Base-by-base conservation (phyloP, 2,113 vertebrate species). In the Python bivittatus region DNA sequence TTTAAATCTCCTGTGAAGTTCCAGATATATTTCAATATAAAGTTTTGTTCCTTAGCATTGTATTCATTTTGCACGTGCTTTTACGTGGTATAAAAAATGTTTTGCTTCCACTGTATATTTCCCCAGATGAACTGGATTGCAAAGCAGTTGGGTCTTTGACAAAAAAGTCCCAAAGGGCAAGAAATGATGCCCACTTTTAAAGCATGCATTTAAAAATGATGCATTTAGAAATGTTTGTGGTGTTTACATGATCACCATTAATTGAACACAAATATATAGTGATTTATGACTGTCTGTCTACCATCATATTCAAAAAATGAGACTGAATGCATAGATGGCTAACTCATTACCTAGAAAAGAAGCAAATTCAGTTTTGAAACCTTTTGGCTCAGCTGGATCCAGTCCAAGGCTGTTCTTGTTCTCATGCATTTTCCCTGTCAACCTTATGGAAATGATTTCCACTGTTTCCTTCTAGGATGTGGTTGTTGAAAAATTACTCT, bases 201-300 rank as follows among this genome's bases (percentile, higher is more conserved):
- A 95, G 96, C 94, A 91, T 93, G 79, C 91, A 93, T 93, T 95
- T 94, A 94, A 96, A 95, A 92, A 94, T 94, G 96, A 94, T 22
- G 2, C 83, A 93, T 93, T 54, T 92, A 92, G 93, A 96, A 84
- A 25, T 94, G 93, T 95, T 53, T 53, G 48, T 54, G 84, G 53
- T 15, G 11, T 85, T 29, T 5, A 2, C 13, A 10, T 94, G 4
- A 58, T 25, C 72, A 52, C 92, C 90, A 89, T 42, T 15, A 12
- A 3, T 23, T 72, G 53, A n/a, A 23, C n/a, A 86, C 20, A 64
- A 64, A 53, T 64, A 38, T 64, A 53, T 17, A 27, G 20, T 38
- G 42, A 53, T 91, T 56, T 48, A 29, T 56, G 61, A 42, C 25
- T 83, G 61, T 4, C 72, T 84, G 68, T 56, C 25, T 60, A 48